Evolutionary conservation across 1,140 invertebrate genomes (phyloP).

Genomic region (Stegodyphus mimosarum): DNA sequence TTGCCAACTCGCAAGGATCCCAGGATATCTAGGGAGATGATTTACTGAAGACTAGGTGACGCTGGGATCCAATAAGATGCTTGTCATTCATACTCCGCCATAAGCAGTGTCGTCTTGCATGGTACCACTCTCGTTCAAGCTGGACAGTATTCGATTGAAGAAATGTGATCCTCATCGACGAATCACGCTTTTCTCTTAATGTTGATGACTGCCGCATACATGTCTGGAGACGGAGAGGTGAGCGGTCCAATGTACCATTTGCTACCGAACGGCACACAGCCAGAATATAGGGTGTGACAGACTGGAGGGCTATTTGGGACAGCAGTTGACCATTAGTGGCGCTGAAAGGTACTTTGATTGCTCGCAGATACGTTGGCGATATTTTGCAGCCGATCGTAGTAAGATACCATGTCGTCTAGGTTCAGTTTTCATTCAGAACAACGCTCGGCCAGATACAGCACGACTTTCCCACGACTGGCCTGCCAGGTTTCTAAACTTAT

Average conservation of each 20-base stretch:
- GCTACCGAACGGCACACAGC: background rate
- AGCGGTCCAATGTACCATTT: background rate
- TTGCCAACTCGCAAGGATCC: background rate
- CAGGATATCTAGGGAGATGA: background rate
- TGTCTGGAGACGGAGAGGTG: background rate
- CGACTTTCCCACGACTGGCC: background rate
- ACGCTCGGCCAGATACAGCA: background rate
- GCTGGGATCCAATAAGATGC: background rate
- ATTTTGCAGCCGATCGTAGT: background rate
- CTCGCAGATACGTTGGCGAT: background rate
- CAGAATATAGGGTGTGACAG: background rate
- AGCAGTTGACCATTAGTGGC: background rate
- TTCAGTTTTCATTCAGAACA: background rate
- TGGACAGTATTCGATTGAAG: no score
- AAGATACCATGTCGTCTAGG: background rate
- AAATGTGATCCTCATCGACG: background rate
- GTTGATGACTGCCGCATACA: background rate
- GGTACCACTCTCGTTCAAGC: no score
- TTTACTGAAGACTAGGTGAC: background rate
- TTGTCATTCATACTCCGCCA: background rate
- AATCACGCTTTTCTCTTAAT: background rate
- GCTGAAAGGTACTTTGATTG: background rate
- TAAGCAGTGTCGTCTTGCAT: background rate
- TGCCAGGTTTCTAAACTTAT: no score
- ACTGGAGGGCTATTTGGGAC: background rate